Percentiles rank a stretch among this genome's conserved stretches.
phyloP scores from a whole-genome alignment of 1,140 invertebrate genomes.

The Cydia pomonella region DNA sequence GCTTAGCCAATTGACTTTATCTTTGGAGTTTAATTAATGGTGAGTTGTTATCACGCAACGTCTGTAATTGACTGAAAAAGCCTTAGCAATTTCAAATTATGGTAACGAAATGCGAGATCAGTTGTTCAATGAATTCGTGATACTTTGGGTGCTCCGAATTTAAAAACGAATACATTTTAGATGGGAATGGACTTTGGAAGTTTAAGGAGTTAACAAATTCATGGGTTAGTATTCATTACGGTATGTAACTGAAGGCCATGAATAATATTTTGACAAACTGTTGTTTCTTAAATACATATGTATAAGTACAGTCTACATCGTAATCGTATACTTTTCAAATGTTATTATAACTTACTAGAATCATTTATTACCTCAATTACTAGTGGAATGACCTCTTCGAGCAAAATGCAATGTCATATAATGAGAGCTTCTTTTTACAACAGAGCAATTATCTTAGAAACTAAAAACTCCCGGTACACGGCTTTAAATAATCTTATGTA shows the following conservation, averaged over 20 bases:
- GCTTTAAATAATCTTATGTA: too few species aligned
- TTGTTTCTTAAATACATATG: too few species aligned
- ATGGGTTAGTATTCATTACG: not conserved
- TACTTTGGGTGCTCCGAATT: conserved; percentile 13
- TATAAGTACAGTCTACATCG: too few species aligned
- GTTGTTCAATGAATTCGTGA: conserved; percentile 34
- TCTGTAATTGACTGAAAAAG: conserved; percentile 57
- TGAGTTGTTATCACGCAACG: conserved; percentile 65
- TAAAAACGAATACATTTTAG: conserved; percentile 1
- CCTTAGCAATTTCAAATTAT: conserved; percentile 34
- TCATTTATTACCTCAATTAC: too few species aligned
- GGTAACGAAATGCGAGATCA: conserved; percentile 39
- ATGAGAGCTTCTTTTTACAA: too few species aligned
- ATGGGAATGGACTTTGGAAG: not conserved
- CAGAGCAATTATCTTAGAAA: too few species aligned
- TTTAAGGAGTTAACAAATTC: not conserved
- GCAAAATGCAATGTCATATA: too few species aligned
- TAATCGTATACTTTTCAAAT: too few species aligned
- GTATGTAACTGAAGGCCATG: not conserved
- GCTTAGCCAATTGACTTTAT: conserved; percentile 72
- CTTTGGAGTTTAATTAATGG: conserved; percentile 73
- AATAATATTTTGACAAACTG: too few species aligned
- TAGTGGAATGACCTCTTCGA: too few species aligned
- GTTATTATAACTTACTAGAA: too few species aligned
- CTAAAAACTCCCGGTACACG: too few species aligned